Base-by-base conservation (phyloP, 2,888 invertebrate genomes). In the Drosophila parthenogenetica region DNA sequence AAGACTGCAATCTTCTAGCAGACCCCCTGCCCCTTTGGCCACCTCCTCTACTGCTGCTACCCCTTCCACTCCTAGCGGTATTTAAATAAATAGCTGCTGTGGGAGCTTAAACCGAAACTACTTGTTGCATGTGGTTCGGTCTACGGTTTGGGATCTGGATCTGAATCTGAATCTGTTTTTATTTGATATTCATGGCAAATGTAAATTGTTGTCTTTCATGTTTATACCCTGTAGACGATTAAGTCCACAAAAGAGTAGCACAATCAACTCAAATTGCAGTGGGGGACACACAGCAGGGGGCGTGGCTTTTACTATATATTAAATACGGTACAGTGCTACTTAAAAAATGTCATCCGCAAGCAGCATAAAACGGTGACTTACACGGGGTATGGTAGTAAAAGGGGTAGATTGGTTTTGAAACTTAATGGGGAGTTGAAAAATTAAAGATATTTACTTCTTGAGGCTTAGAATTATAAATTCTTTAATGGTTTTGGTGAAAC, bases 141-240 rank as follows among this genome's bases (percentile, higher is more conserved):
- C 32, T 54, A 17, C 22, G 22, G n/a, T n/a, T n/a, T n/a, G 5
- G 54, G 35, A 53, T 57, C 17, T 32, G 46, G n/a, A 49, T 54
- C 14, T 22, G 48, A 11, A 35, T 74, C 49, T 37, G 53, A 19
- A 68, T 64, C 79, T 78, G 72, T 58, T 68, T 81, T 72, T 72
- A 64, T 81, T 71, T 67, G 67, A 50, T 74, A 67, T 66, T 74
- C 71, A 65, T 50, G 19, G 69, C 74, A 65, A 80, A 69, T 74
- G 64, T 58, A 69, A 79, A 70, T 81, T 79, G 72, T 69, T 73
- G 79, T 67, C 69, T 55, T 70, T 62, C 69, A 61, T 72, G 77
- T 78, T 74, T 63, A 49, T 58, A 42, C 22, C 42, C 49, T 57
- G 48, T n/a, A 29, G 5, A 5, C 8, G 39, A n/a, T 17, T 8